Evolutionary conservation across 2,888 invertebrate genomes (phyloP).

Genomic region (Liopterus haemorrhoidalis): DNA sequence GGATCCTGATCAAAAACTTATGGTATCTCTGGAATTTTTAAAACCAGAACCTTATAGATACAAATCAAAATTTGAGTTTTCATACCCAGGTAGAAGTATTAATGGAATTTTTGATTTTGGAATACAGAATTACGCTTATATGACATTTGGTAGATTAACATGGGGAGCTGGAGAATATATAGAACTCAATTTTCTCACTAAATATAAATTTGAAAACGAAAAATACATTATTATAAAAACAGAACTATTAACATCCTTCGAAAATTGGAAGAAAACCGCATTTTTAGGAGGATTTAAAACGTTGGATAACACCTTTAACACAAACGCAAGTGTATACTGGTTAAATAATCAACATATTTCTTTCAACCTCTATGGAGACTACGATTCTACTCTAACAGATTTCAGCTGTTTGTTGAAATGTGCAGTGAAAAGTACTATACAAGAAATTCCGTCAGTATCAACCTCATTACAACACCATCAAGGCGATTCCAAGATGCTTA

Average conservation of each 20-base stretch:
- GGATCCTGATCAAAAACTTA: conserved; percentile 69
- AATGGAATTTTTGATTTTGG: conserved; percentile 59
- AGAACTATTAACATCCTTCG: conserved; percentile 52
- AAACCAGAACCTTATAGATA: conserved; percentile 57
- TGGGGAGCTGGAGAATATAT: conserved; percentile 66
- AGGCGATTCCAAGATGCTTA: conserved; percentile 47
- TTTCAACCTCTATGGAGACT: conserved; percentile 51
- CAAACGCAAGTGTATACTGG: conserved; percentile 56
- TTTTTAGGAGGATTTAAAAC: conserved; percentile 51
- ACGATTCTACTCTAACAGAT: conserved; percentile 43
- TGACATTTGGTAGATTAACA: conserved; percentile 56
- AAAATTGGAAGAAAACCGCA: conserved; percentile 52
- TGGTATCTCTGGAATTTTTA: conserved; percentile 56
- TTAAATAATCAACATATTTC: conserved; percentile 54
- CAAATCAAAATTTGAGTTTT: conserved; percentile 57
- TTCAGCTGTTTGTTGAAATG: conserved; percentile 49
- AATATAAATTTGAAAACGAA: conserved; percentile 50
- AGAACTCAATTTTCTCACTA: conserved; percentile 54
- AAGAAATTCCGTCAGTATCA: conserved; percentile 53
- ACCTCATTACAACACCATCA: conserved; percentile 53
- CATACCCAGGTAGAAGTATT: conserved; percentile 71
- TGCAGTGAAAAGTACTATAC: conserved; percentile 54
- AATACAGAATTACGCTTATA: too few species aligned
- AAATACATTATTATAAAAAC: conserved; percentile 46
- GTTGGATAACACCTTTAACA: too few species aligned